Percentiles rank a stretch among this genome's conserved stretches.
These are phyloP conservation scores for Cheilosia pagana DNA, from an alignment of 2,888 invertebrate species.

Conservation along the genomic window DNA sequence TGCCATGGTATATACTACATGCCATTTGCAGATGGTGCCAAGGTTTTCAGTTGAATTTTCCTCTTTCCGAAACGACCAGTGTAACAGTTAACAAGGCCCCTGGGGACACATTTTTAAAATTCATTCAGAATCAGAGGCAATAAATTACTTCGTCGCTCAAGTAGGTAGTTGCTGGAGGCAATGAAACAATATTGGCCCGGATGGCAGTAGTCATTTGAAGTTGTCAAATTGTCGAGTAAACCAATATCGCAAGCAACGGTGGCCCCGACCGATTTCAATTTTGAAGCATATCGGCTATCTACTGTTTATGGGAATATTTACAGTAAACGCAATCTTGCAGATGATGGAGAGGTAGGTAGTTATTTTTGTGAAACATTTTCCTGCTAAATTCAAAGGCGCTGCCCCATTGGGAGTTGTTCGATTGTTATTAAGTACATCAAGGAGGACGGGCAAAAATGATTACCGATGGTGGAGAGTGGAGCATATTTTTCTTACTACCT, in stretches of 20 bases:
- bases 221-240: conserved; percentile 14
- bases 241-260: conserved; percentile 1
- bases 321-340: too few relatives aligned
- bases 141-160: conserved; percentile 39
- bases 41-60: conserved; percentile 17
- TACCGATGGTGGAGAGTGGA: too few relatives aligned
- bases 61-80: not conserved
- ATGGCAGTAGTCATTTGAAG: not conserved
- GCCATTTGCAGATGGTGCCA: conserved; percentile 51
- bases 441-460: too few relatives aligned
- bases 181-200: not conserved
- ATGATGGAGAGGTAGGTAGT: too few relatives aligned
- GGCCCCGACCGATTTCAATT: not conserved
- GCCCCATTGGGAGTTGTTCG: too few relatives aligned
- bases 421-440: too few relatives aligned
- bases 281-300: not conserved
- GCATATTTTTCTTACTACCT: too few relatives aligned
- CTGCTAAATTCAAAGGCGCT: too few relatives aligned
- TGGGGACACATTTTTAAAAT: conserved; percentile 56
- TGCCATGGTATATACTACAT: not conserved
- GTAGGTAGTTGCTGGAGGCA: not conserved
- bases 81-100: conserved; percentile 42
- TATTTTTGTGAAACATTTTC: too few relatives aligned
- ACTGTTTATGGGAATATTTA: too few relatives aligned
- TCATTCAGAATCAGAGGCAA: conserved; percentile 47